A percentile compares a stretch with the other conserved stretches of the same genome.
Evolutionary conservation across 2,113 vertebrate species (phyloP).

Genomic region (Harpagus bidentatus): DNA sequence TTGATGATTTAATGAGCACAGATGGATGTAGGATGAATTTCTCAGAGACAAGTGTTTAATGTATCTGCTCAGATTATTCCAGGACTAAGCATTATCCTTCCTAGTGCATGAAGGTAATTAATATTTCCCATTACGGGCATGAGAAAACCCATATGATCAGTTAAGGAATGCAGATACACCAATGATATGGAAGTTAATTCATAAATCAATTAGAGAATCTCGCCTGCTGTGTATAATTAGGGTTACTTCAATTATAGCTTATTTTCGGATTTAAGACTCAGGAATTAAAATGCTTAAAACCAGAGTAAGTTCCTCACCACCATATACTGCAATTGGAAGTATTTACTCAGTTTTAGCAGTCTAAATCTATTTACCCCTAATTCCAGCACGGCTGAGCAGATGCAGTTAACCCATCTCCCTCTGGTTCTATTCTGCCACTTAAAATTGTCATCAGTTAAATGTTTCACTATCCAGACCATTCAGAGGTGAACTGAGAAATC

Average conservation of each 20-base stretch:
- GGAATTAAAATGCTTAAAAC: slow-evolving; percentile 40
- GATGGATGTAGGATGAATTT: slow-evolving; percentile 68
- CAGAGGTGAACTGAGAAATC: not conserved
- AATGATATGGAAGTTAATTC: slow-evolving; percentile 21
- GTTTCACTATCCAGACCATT: not conserved
- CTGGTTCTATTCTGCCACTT: not conserved
- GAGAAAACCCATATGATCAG: slow-evolving; percentile 41
- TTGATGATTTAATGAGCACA: slow-evolving; percentile 68
- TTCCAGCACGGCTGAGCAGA: not conserved
- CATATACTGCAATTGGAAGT: not conserved
- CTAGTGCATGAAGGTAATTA: slow-evolving; percentile 56
- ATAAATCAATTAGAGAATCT: slow-evolving; percentile 55
- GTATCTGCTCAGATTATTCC: slow-evolving; percentile 63
- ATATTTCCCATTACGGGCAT: slow-evolving; percentile 50
- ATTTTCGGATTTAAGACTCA: slow-evolving; percentile 36
- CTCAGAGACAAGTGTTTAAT: slow-evolving; percentile 52
- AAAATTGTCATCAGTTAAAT: not conserved
- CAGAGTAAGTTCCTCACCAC: not conserved
- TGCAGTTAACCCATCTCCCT: not conserved
- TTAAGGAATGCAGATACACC: slow-evolving; percentile 37
- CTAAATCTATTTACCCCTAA: not conserved
- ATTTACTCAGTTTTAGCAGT: not conserved
- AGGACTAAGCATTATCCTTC: slow-evolving; percentile 58
- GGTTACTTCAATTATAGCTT: slow-evolving; percentile 50
- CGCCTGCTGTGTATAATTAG: slow-evolving; percentile 56